Evolutionary conservation across 92 coral and sea anemone species (phyloP).

Genomic region (Blastomussa wellsi): DNA sequence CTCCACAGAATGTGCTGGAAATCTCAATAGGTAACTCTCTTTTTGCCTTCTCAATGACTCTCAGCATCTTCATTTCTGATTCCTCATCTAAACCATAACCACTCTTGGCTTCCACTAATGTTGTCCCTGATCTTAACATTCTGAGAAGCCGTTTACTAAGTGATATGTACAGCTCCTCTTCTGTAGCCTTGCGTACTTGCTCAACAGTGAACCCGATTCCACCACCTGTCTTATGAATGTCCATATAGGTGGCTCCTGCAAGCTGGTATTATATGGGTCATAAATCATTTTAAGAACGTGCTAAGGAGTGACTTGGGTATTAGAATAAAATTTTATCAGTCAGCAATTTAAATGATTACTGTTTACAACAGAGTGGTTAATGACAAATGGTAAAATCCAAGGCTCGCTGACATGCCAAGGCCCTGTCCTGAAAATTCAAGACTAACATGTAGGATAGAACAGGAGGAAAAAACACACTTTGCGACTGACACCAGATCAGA

Average conservation of each 20-base stretch:
- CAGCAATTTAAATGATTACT: too few species aligned
- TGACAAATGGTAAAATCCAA: too few species aligned
- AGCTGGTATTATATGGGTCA: constrained; percentile 54
- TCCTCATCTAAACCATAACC: constrained; percentile 93
- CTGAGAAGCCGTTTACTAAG: constrained; percentile 71
- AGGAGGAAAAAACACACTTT: too few species aligned
- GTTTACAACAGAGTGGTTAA: too few species aligned
- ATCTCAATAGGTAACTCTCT: constrained; percentile 84
- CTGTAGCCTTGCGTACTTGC: constrained; percentile 83
- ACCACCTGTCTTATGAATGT: constrained; percentile 91
- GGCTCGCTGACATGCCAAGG: too few species aligned
- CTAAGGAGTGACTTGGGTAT: neutral
- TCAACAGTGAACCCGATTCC: constrained; percentile 95
- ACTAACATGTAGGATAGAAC: too few species aligned
- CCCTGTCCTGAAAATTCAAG: too few species aligned
- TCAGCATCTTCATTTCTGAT: constrained; percentile 91
- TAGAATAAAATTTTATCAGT: too few species aligned
- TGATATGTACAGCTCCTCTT: constrained; percentile 80
- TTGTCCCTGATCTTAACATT: constrained; percentile 93
- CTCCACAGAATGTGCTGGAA: constrained; percentile 98
- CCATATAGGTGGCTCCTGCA: constrained; percentile 99
- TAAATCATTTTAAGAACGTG: neutral
- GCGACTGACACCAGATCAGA: too few species aligned
- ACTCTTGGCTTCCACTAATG: constrained; percentile 95
- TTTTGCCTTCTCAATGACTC: constrained; percentile 89